Evolutionary conservation across 2,888 invertebrate genomes (phyloP).

Genomic region (Odontocerum albicorne): DNA sequence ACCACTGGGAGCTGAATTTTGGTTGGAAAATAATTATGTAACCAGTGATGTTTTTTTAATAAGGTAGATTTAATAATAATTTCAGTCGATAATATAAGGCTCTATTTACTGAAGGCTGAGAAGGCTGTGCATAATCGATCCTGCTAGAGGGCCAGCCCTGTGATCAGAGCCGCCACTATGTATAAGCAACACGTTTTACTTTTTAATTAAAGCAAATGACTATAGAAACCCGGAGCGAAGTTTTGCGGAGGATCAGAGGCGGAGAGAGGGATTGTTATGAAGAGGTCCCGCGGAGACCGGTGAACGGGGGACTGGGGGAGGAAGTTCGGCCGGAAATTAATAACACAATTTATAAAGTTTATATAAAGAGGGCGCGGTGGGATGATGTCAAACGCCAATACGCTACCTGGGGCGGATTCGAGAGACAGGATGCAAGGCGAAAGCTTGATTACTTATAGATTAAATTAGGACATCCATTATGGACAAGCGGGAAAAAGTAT

Average conservation of each 20-base stretch:
- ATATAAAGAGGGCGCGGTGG: constrained; percentile 12
- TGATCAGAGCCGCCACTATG: background rate
- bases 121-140: no score
- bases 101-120: no score
- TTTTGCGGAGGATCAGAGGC: constrained; percentile 9
- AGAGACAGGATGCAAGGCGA: no score
- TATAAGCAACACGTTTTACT: constrained; percentile 2
- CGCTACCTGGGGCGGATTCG: background rate
- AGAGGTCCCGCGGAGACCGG: background rate
- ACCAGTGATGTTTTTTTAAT: no score
- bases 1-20: no score
- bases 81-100: no score
- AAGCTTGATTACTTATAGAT: no score
- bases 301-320: constrained; percentile 5
- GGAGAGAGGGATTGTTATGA: constrained; percentile 6
- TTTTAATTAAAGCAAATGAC: constrained; percentile 36
- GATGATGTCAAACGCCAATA: constrained; percentile 23
- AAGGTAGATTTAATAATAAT: no score
- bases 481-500: no score
- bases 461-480: no score
- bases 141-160: no score
- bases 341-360: constrained; percentile 30
- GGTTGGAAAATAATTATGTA: no score
- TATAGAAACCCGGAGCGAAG: constrained; percentile 12
- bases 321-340: constrained; percentile 28